These are phyloP conservation scores for Aleiodes testaceus DNA, from an alignment of 2,888 invertebrate species.

Conservation along the genomic window DNA sequence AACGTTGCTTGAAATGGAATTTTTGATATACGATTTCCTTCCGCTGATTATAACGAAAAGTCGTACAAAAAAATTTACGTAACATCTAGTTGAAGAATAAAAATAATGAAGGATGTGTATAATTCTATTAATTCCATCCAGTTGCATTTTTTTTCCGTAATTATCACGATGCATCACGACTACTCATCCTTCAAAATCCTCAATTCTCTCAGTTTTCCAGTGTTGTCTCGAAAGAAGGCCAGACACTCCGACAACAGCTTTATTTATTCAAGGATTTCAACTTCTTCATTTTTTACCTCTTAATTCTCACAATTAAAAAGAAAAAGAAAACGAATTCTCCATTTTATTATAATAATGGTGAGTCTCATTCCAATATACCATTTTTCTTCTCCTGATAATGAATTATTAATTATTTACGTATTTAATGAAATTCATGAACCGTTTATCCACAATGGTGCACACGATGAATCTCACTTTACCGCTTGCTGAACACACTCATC, in stretches of 20 bases:
- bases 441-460: slow-evolving; percentile 14
- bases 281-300: slow-evolving; percentile 44
- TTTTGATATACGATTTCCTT: slow-evolving; percentile 16
- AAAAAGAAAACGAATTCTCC: slow-evolving; percentile 22
- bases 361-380: slow-evolving; percentile 12
- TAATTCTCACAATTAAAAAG: slow-evolving; percentile 8
- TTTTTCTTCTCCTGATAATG: not conserved
- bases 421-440: slow-evolving; percentile 24
- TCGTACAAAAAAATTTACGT: slow-evolving; percentile 6
- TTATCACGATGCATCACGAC: slow-evolving; percentile 11
- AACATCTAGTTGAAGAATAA: slow-evolving; percentile 5
- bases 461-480: slow-evolving; percentile 22
- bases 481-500: slow-evolving; percentile 18
- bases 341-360: slow-evolving; percentile 36
- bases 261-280: slow-evolving; percentile 18
- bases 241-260: slow-evolving; percentile 19
- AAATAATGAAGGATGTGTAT: slow-evolving; percentile 5
- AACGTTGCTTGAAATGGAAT: not conserved
- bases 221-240: slow-evolving; percentile 19
- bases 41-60: not conserved
- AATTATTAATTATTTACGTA: slow-evolving; percentile 13
- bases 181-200: slow-evolving; percentile 5
- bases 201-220: slow-evolving; percentile 5
- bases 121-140: slow-evolving; percentile 3
- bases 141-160: not conserved